Conservation (phyloP, 2,113 vertebrate genomes). For the Platysternon megacephalum region DNA sequence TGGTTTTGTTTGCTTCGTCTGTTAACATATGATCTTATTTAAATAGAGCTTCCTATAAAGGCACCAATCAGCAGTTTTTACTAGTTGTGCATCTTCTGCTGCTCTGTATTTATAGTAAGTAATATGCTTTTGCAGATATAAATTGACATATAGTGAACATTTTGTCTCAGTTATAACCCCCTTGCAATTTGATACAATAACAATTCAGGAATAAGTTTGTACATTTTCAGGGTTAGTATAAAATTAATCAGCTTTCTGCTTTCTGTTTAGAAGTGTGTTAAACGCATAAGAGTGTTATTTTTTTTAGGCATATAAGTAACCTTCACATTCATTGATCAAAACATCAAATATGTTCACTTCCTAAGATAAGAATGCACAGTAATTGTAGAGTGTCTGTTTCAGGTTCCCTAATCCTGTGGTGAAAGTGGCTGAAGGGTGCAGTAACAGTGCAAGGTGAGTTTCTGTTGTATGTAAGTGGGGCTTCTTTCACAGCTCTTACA, state of each 20-base stretch:
- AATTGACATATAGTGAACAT: neutral
- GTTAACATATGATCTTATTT: neutral
- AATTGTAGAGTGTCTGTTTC: neutral
- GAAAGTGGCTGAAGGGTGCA: neutral
- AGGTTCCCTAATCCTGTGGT: rapidly evolving
- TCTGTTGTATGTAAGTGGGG: neutral
- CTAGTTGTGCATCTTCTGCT: neutral
- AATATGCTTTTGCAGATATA: constrained; percentile 3
- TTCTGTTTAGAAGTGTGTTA: neutral
- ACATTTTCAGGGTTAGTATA: neutral
- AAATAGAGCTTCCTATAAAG: neutral
- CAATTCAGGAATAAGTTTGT: neutral
- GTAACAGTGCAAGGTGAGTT: neutral
- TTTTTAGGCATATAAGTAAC: neutral
- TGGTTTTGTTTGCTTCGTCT: constrained; percentile 16
- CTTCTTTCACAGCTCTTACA: neutral
- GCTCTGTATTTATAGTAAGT: neutral
- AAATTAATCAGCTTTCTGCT: neutral
- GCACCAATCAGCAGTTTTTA: neutral
- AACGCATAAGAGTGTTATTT: neutral
- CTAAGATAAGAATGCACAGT: neutral
- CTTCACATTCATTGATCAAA: neutral
- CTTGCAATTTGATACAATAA: neutral
- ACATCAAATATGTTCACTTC: neutral
- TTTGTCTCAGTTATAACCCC: neutral